Conservation (phyloP, 1,140 invertebrate species). For the Lineus longissimus region DNA sequence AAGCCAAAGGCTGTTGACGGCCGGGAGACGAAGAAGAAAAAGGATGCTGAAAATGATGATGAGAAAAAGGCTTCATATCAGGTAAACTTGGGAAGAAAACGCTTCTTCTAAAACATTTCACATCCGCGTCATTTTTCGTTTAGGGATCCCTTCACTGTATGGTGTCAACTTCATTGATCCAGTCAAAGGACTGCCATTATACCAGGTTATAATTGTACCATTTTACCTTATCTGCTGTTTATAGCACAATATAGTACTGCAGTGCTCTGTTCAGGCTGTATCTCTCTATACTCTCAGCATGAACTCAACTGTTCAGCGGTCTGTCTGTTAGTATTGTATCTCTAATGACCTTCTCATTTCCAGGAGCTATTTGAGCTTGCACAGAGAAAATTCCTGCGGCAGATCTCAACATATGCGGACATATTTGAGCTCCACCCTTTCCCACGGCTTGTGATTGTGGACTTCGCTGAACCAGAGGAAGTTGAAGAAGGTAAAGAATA, state of each 20-base stretch:
- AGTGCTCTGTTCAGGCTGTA: too few species aligned
- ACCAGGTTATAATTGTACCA: too few species aligned
- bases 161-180: too few species aligned
- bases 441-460: conserved; percentile 35
- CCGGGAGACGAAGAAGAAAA: conserved; percentile 17
- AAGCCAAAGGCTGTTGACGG: background rate
- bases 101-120: background rate
- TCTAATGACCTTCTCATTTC: conserved; percentile 13
- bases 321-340: too few species aligned
- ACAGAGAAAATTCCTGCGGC: conserved; percentile 46
- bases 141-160: too few species aligned
- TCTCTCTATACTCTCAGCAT: too few species aligned
- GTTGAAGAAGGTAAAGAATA: background rate
- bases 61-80: conserved; percentile 31
- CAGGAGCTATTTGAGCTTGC: conserved; percentile 48
- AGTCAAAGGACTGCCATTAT: too few species aligned
- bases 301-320: too few species aligned
- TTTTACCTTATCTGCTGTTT: too few species aligned
- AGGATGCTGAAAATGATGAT: conserved; percentile 18
- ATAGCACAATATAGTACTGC: too few species aligned
- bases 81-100: conserved; percentile 13
- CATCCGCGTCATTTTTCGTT: background rate
- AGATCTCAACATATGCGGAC: conserved; percentile 33
- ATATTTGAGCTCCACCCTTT: conserved; percentile 32
- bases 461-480: conserved; percentile 18